Percentiles rank a stretch among this genome's conserved stretches.
These are phyloP conservation scores for Cepaea nemoralis DNA, from an alignment of 1,140 invertebrate genomes.

Conservation along the genomic window DNA sequence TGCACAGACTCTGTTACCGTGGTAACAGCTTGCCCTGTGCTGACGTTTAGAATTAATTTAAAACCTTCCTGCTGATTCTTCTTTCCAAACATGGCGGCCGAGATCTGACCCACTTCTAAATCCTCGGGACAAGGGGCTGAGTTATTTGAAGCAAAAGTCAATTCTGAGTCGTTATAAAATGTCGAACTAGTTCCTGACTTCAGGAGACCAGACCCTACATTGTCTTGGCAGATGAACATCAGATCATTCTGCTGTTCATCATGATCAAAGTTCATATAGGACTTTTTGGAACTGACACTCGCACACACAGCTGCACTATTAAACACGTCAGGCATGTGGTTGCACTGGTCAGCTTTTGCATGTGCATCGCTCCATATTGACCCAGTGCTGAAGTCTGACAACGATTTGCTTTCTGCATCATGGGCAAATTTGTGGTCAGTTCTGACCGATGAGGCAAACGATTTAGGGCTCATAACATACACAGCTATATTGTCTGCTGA, in stretches of 20 bases:
- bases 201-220: background rate
- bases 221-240: background rate
- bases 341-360: background rate
- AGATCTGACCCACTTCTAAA: constrained; percentile 41
- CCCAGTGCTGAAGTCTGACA: background rate
- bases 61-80: background rate
- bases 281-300: no score
- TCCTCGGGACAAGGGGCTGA: constrained; percentile 38
- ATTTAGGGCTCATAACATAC: constrained; percentile 37
- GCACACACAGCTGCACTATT: background rate
- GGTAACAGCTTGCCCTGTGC: background rate
- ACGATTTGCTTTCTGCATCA: background rate
- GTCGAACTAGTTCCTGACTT: background rate
- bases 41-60: background rate
- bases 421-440: background rate
- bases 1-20: background rate
- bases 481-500: constrained; percentile 26
- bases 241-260: background rate
- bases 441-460: background rate
- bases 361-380: background rate
- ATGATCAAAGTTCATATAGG: background rate
- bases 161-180: background rate
- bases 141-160: background rate
- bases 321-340: background rate
- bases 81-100: constrained; percentile 27